Conservation (phyloP, 2,888 invertebrate genomes). For the Mimumesa dahlbomi region DNA sequence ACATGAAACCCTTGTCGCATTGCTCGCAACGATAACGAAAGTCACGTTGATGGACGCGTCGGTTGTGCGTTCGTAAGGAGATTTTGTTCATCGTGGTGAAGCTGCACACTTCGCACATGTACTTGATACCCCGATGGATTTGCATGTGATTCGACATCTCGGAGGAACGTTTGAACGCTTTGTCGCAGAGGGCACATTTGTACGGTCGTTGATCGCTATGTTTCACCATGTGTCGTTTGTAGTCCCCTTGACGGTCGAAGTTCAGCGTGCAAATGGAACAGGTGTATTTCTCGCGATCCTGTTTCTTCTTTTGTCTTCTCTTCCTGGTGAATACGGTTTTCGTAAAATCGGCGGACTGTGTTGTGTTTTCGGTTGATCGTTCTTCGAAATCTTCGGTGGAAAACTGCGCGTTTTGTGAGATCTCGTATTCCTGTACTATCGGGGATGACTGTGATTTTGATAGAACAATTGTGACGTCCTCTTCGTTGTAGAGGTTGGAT, state of each 20-base stretch:
- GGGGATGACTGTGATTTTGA: background rate
- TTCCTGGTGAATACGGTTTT: background rate
- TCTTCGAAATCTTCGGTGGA: background rate
- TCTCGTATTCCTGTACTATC: background rate
- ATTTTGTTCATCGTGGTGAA: constrained; percentile 13
- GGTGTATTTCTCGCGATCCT: background rate
- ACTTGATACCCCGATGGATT: constrained; percentile 36
- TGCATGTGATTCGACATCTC: constrained; percentile 47
- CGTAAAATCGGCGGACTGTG: background rate
- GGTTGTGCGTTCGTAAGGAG: constrained; percentile 50
- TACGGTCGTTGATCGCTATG: constrained; percentile 42
- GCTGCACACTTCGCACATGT: constrained; percentile 51
- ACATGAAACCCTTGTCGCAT: constrained; percentile 59
- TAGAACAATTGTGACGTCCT: background rate
- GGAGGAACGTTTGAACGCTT: constrained; percentile 53
- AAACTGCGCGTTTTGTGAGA: no score
- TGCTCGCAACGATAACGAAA: constrained; percentile 54
- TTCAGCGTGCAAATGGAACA: constrained; percentile 15
- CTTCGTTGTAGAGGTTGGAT: background rate
- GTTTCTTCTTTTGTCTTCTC: background rate
- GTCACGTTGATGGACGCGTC: constrained; percentile 44
- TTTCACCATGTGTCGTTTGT: constrained; percentile 35
- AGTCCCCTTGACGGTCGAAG: background rate
- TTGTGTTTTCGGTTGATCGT: background rate
- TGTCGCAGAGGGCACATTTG: constrained; percentile 53